Conservation (phyloP, 2,113 vertebrate genomes). For the Callipepla squamata region DNA sequence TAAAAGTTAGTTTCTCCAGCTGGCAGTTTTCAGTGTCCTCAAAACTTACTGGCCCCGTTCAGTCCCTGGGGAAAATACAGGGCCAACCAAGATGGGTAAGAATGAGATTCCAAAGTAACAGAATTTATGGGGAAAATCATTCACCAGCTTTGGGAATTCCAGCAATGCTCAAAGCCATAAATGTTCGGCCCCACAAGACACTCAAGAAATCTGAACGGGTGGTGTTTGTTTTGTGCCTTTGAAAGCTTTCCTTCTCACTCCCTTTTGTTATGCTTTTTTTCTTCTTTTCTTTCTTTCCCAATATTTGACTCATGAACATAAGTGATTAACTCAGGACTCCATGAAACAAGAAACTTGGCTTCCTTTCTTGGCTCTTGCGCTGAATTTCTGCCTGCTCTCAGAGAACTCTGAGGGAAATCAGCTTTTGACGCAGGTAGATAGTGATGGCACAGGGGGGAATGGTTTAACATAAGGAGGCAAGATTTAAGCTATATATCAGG, state of each 20-base stretch:
- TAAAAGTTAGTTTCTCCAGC: neutral
- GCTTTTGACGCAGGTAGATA: no score
- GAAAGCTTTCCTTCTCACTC: constrained; percentile 13
- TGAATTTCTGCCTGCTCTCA: constrained; percentile 16
- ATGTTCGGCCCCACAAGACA: neutral
- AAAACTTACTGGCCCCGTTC: neutral
- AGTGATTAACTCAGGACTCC: constrained; percentile 44
- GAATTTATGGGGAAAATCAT: constrained; percentile 47
- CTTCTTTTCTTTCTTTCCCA: neutral
- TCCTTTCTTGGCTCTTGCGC: neutral
- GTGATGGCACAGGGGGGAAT: no score
- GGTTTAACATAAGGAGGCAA: no score
- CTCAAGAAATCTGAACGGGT: constrained; percentile 15
- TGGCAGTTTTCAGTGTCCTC: constrained; percentile 4
- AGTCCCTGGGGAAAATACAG: neutral
- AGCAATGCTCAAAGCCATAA: neutral
- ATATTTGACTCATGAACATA: neutral
- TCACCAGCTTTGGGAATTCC: constrained; percentile 29
- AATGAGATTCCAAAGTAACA: constrained; percentile 46
- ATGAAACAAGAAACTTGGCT: constrained; percentile 52
- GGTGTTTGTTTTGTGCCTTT: neutral
- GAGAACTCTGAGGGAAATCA: neutral
- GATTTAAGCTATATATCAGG: no score
- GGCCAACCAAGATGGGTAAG: neutral
- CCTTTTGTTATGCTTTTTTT: neutral